phyloP scores from a whole-genome alignment of 1,140 invertebrate species.

The Cotesia typhae region DNA sequence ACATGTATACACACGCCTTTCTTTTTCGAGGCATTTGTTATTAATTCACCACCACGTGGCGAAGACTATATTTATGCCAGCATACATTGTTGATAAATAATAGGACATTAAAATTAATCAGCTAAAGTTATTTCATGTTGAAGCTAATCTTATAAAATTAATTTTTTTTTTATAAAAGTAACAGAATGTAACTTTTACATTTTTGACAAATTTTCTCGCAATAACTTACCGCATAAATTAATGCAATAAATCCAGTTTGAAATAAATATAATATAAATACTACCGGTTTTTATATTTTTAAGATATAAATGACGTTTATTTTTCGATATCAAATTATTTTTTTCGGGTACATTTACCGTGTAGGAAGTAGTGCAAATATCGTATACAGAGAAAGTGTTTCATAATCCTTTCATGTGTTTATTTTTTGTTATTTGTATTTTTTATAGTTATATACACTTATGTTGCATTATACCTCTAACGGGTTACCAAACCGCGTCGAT shows the following conservation, averaged over 20 bases:
- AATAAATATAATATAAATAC: too few species aligned
- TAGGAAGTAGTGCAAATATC: constrained; percentile 33
- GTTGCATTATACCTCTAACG: not conserved
- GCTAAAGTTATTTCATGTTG: too few species aligned
- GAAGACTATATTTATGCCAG: not conserved
- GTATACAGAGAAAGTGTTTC: constrained; percentile 36
- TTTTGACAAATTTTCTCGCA: too few species aligned
- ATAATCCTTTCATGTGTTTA: constrained; percentile 28
- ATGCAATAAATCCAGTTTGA: too few species aligned
- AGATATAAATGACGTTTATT: too few species aligned
- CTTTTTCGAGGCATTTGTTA: not conserved
- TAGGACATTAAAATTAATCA: not conserved
- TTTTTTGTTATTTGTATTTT: constrained; percentile 14
- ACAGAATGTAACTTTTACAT: too few species aligned
- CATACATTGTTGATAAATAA: not conserved
- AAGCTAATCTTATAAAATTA: too few species aligned
- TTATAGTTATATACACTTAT: not conserved
- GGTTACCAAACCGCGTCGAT: constrained; percentile 20
- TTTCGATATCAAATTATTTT: not conserved
- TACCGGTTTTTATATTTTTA: too few species aligned
- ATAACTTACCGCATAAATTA: too few species aligned
- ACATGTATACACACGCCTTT: not conserved
- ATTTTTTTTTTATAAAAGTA: too few species aligned
- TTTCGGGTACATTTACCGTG: constrained; percentile 5
- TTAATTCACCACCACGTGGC: too few species aligned